Base-by-base conservation (phyloP, 92 coral and sea anemone genomes). In the Heteractis magnifica region DNA sequence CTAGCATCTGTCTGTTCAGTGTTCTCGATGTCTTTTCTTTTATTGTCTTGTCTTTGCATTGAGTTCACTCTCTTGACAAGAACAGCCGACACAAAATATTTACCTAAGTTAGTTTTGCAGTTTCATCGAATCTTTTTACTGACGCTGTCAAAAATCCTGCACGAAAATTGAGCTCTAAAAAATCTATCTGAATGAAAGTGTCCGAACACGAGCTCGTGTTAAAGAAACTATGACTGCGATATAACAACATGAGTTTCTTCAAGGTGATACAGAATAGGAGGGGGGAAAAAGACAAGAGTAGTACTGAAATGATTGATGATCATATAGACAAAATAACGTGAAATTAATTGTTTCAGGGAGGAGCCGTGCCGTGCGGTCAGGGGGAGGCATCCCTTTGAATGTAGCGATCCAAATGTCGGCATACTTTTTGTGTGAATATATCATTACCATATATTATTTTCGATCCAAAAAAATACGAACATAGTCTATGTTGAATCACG, bases 281-380 rank as follows among this genome's bases (percentile, higher is more conserved):
- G 2, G 44, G 44, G 44, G 13, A 5, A 2, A 2, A 68, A 21
- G 49, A 20, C 4, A 10, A 23, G 73, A 23, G 23, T 26, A 23
- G 73, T 10, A 10, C 10, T 23, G 73, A 53, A 34, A 34, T 34
- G 44, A 34, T 34, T 18, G 70, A 18, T 62, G 70, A 62, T 18
- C 70, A 62, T 62, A 23, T 68, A 0, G 14, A 26, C 18, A 23
- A 68, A 9, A 8, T 68, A 68, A 68, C 16, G 14, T 8, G 73
- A 68, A 68, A 68, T 68, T 68, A 68, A 68, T 68, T 68, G 73
- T 3, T 68, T 68, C 73, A 68, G 49, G 73, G 73, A 62, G 70
- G 70, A 13, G 73, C 9, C n/a, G 71, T 23, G 15, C 21, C 10
- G 49, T 23, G 18, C 18, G 70, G 18, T 62, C 23, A 16, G 70